Percentiles rank a stretch among this genome's conserved stretches.
Evolutionary conservation across 2,113 vertebrate species (phyloP).

Genomic region (Rattus rattus): DNA sequence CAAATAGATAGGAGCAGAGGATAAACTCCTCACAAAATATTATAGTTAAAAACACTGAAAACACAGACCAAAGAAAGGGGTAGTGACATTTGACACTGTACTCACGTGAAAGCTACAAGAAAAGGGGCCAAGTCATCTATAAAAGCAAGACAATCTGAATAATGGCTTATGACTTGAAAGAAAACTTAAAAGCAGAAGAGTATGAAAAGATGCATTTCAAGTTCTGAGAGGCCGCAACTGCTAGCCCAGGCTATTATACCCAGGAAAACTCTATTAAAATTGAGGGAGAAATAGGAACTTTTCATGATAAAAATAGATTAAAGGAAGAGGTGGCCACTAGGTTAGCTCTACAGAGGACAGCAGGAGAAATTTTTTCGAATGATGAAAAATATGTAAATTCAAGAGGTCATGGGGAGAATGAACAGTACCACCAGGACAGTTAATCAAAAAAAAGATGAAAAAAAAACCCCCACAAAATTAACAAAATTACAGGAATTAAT

Average conservation of each 20-base stretch:
- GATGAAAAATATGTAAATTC: background rate
- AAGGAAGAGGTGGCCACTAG: background rate
- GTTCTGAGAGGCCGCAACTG: background rate
- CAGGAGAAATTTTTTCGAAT: background rate
- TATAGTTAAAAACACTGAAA: background rate
- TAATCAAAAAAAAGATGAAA: background rate
- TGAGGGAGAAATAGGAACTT: background rate
- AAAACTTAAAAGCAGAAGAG: background rate
- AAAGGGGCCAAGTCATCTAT: background rate
- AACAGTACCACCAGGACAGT: too few relatives aligned
- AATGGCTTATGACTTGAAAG: background rate
- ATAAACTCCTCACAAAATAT: too few relatives aligned
- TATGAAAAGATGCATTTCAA: background rate
- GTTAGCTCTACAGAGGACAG: too few relatives aligned
- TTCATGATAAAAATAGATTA: background rate
- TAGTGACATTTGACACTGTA: background rate
- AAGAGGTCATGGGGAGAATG: background rate
- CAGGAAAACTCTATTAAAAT: background rate
- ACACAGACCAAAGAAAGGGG: background rate
- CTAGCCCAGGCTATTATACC: background rate
- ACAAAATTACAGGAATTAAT: background rate
- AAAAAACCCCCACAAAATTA: background rate
- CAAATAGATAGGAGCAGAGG: background rate
- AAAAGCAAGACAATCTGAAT: background rate
- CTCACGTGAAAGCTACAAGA: background rate